Percentiles rank a stretch among this genome's conserved stretches.
Evolutionary conservation across 2,888 invertebrate species (phyloP).

Genomic region (Drosophila mimetica): DNA sequence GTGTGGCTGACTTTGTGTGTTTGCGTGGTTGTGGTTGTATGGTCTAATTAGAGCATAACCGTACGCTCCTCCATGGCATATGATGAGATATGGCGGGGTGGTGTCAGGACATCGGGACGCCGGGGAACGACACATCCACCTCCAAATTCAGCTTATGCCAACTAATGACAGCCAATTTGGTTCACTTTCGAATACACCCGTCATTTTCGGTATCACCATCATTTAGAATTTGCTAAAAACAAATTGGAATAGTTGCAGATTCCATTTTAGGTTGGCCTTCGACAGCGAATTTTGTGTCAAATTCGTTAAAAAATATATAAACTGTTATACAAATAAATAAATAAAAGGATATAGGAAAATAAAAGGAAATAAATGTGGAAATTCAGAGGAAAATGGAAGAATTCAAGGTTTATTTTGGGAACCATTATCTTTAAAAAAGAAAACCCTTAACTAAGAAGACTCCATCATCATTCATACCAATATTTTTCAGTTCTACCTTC

Average conservation of each 20-base stretch:
- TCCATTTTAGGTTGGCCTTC: neutral
- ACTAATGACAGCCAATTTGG: constrained; percentile 43
- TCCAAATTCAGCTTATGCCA: constrained; percentile 17
- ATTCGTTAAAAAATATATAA: neutral
- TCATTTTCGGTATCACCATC: constrained; percentile 8
- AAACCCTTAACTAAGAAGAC: too few species aligned
- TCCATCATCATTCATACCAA: too few species aligned
- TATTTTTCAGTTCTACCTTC: too few species aligned
- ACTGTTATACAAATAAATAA: too few species aligned
- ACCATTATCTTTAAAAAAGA: too few species aligned
- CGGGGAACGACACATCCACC: constrained; percentile 23
- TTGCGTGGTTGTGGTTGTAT: constrained; percentile 15
- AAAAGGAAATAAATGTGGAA: too few species aligned
- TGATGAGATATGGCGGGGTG: neutral
- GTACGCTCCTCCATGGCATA: neutral
- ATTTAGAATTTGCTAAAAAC: constrained; percentile 13
- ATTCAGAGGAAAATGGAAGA: too few species aligned
- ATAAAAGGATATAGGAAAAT: too few species aligned
- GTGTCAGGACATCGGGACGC: neutral
- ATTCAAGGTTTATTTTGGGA: too few species aligned
- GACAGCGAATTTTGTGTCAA: neutral
- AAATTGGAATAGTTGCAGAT: constrained; percentile 3
- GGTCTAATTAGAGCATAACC: constrained; percentile 64
- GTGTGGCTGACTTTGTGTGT: constrained; percentile 19
- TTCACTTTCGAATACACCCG: constrained; percentile 8